Evolutionary conservation across 2,888 invertebrate species (phyloP).

Genomic region (Chouioia cunea): DNA sequence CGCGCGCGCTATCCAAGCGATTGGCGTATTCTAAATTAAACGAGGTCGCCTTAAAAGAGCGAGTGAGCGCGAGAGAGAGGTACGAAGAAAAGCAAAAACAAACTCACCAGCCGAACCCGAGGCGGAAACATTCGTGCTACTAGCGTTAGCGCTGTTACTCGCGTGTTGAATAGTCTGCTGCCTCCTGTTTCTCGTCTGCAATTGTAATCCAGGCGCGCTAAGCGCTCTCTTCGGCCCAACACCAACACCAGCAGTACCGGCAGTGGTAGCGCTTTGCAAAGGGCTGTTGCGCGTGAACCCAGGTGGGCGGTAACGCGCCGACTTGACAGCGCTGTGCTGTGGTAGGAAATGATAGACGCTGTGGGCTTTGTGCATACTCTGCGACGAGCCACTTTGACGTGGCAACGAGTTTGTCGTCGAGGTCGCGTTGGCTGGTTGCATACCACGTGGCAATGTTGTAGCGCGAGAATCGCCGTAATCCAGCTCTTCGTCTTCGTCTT

Average conservation of each 20-base stretch:
- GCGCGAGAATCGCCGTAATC: constrained; percentile 68
- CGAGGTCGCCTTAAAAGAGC: neutral
- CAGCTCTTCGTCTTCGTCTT: constrained; percentile 64
- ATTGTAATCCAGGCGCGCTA: constrained; percentile 81
- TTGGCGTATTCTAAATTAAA: no score
- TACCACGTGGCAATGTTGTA: constrained; percentile 76
- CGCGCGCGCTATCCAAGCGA: no score
- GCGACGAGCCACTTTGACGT: constrained; percentile 74
- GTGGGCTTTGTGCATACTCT: constrained; percentile 75
- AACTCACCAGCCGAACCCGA: constrained; percentile 34
- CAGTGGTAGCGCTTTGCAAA: constrained; percentile 45
- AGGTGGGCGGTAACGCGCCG: constrained; percentile 88
- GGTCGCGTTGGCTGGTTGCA: constrained; percentile 68
- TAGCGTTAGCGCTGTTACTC: constrained; percentile 1
- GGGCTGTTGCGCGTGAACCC: constrained; percentile 77
- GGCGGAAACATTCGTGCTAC: constrained; percentile 25
- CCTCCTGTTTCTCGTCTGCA: constrained; percentile 31
- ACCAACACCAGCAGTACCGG: constrained; percentile 54
- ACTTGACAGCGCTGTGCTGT: constrained; percentile 79
- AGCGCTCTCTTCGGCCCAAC: constrained; percentile 79
- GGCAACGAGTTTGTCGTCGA: constrained; percentile 80
- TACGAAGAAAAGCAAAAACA: neutral
- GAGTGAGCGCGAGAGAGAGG: neutral
- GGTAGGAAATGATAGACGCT: constrained; percentile 73
- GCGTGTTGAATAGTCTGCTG: constrained; percentile 19